Evolutionary conservation across 2,888 invertebrate species (phyloP), one percentile per base, ranked within the genome.

Genomic region (Agrochola lychnidis): DNA sequence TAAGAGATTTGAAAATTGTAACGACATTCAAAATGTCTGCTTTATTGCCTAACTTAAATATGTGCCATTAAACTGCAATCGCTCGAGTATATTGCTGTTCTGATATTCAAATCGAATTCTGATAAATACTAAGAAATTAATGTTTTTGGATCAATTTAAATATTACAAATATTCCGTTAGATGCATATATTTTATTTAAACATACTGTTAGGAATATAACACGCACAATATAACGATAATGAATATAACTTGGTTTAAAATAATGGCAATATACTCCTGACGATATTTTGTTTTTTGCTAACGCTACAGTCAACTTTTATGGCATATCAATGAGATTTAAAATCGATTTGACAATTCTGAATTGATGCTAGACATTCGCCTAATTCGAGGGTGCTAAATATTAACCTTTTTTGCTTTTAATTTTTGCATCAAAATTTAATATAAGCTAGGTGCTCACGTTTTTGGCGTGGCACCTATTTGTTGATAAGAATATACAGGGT

Each of bases 1-100:
- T 48, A 42, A 48, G 61, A 42, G 36, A 67, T 62, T 78, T 56
- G 7, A 61, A 56, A 70, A 36, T 59, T 75, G 14, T 73, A 61
- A 71, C 6, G 73, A 76, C 83, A 81, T 85, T 86, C 0, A 48
- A 77, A 84, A 86, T 79, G 76, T 76, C 81, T 53, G 77, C 64
- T 81, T 83, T 64, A 51, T 79, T 80, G 71, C 78, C 70, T 81
- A 75, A 64, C 45, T 61, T 59, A 48, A 69, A 45, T 59, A 66
- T 68, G 76, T 83, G 81, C 81, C 75, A 86, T 82, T 70, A 36
- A 70, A 61, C 25, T 59, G 36, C 25, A 42, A 40, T 69, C 62
- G 62, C 57, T 70, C 61, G 77, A 76, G 85, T 83, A 81, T 73
- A 77, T 81, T 83, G 78, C 45, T 70, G 56, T 76, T 70, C 22